These are phyloP conservation scores for Zonitis immaculata DNA, from an alignment of 2,888 invertebrate species.

Conservation along the genomic window DNA sequence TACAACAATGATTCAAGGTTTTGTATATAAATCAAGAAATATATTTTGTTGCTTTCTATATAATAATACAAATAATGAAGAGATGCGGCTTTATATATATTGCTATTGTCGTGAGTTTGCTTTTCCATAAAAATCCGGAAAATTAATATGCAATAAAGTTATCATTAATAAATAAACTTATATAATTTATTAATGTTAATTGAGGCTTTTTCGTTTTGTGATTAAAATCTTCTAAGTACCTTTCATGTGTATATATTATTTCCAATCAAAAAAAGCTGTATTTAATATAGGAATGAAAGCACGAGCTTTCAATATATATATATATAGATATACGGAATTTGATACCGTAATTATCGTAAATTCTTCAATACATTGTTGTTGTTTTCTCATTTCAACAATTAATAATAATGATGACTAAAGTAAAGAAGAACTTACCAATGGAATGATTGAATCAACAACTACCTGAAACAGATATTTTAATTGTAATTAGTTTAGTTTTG, in stretches of 20 bases:
- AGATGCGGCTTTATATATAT: slow-evolving; percentile 7
- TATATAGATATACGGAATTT: neutral
- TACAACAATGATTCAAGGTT: no score
- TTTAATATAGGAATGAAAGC: neutral
- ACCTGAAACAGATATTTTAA: slow-evolving; percentile 12
- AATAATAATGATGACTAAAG: neutral
- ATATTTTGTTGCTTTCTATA: no score
- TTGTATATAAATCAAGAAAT: no score
- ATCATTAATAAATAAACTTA: slow-evolving; percentile 12
- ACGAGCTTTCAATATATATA: neutral
- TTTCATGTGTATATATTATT: neutral
- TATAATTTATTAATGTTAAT: slow-evolving; percentile 20
- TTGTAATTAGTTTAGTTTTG: neutral
- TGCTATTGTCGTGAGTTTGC: neutral
- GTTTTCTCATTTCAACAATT: neutral
- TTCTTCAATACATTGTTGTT: neutral
- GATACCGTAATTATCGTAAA: neutral
- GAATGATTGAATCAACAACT: neutral
- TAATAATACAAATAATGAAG: neutral
- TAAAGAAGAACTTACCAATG: neutral
- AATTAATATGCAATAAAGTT: slow-evolving; percentile 3
- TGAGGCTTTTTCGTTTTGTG: slow-evolving; percentile 14
- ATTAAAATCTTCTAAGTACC: slow-evolving; percentile 14
- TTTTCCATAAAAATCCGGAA: neutral
- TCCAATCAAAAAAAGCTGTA: neutral